Base-by-base conservation (phyloP, 1,140 invertebrate species). In the Formica exsecta region DNA sequence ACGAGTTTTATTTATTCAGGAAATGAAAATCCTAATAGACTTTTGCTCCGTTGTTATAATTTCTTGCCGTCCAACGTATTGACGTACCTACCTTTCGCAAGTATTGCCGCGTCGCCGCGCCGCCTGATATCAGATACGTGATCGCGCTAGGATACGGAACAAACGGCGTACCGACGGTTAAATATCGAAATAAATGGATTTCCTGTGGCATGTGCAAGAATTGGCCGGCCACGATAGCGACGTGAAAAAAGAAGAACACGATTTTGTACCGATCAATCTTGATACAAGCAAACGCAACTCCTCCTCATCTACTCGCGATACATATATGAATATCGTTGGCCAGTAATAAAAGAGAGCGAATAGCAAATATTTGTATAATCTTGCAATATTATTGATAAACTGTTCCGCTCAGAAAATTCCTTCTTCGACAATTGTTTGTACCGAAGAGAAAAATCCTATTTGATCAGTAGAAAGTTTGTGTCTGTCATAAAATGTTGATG, bases 1-100 rank as follows among this genome's bases (percentile, higher is more conserved):
- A 91, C 90, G 79, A 88, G 86, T 85, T 89, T 90, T 92, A 87
- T 92, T 91, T 91, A 90, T 91, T 88, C 90, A 88, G 85, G 83
- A 91, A 91, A 91, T 91, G 90, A 92, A 91, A 92, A 90, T 87
- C 86, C 90, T 91, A 92, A 91, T 92, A 87, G 89, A 92, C 88
- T 92, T 90, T 90, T 86, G 90, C 88, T 77, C 77, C 90, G 88
- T 86, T 91, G 86, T 90, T 90, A 88, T 92, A 89, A 92, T 92
- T 92, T 91, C 90, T 90, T 91, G 89, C 89, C 81, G 65, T 62
- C 73, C 61, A 57, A 59, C 81, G 71, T 90, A 86, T 90, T 91
- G 80, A 86, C 85, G 85, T 90, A 90, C 89, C 71, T 89, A 87
- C 80, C 88, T 87, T 71, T 83, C 76, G 86, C 73, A 88, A 86